These are phyloP conservation scores for Eupithecia exiguata DNA, from an alignment of 2,888 invertebrate genomes.

Conservation along the genomic window DNA sequence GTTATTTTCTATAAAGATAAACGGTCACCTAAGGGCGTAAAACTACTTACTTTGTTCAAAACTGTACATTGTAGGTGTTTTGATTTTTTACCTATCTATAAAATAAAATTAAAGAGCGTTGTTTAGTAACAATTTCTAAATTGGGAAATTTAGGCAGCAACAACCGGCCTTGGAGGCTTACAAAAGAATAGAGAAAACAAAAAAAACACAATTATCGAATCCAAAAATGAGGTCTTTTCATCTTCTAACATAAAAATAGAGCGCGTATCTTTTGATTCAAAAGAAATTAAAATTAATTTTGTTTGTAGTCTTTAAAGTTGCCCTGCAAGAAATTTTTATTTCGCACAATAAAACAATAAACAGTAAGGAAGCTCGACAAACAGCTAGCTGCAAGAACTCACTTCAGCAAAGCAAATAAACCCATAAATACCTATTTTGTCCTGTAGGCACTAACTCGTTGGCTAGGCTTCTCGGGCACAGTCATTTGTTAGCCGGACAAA, in stretches of 20 bases:
- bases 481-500: slow-evolving; percentile 56
- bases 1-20: no score
- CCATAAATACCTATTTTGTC: slow-evolving; percentile 23
- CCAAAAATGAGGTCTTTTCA: background rate
- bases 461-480: slow-evolving; percentile 32
- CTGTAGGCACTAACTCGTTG: slow-evolving; percentile 21
- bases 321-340: background rate
- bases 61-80: no score
- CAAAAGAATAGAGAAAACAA: no score
- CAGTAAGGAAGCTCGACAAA: background rate
- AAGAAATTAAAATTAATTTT: background rate
- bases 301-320: background rate
- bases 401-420: slow-evolving; percentile 24
- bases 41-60: no score
- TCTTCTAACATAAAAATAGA: background rate
- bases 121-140: no score
- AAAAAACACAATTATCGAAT: no score
- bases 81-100: no score
- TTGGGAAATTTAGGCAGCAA: no score
- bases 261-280: slow-evolving; percentile 36
- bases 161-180: no score
- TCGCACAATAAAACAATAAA: background rate
- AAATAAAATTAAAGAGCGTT: no score
- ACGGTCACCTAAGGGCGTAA: no score
- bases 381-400: background rate